Evolutionary conservation across 2,113 vertebrate genomes (phyloP), one percentile per base, ranked within the genome.

Genomic region (Rhinolophus sinicus): DNA sequence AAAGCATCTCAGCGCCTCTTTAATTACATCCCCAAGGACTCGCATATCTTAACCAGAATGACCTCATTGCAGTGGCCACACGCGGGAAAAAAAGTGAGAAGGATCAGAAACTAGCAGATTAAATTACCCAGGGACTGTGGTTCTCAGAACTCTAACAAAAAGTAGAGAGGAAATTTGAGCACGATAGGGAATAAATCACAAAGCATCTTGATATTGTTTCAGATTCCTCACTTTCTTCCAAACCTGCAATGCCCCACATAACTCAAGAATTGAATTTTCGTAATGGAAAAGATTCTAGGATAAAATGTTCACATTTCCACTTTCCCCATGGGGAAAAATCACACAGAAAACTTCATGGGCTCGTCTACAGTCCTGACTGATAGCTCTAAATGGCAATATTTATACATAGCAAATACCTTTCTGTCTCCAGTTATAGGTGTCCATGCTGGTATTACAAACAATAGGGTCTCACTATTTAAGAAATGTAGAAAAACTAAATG

Each of bases 21-120:
- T 98, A 98, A 98, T 98, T 98, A 97, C 33, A 82, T 94, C 95
- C 96, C 98, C 86, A 86, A 97, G 97, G 97, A 96, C 83, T 88
- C n/a, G 40, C 80, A 80, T 97, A 92, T 97, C 93, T 98, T 97
- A 97, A 97, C 87, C 92, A 96, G 81, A 94, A 76, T 72, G 94
- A 80, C 80, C 87, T 33, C 54, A 7, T 22, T 30, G 93, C 96
- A 70, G 56, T 60, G 82, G 84, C 73, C 84, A 76, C 8, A 47
- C 21, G 28, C 47, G 40, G 40, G 96, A 52, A 88, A 77, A 80
- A 85, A 60, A 94, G 96, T 56, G 67, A 85, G 22, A 47, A 96
- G 97, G 52, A 92, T 98, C 94, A 81, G 67, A 85, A 94, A 70
- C 33, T 15, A 85, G 76, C 10, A 33, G 67, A 90, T 70, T 92